phyloP scores from a whole-genome alignment of 2,797 vertebrate genomes.

The Aulostomus chinensis region DNA sequence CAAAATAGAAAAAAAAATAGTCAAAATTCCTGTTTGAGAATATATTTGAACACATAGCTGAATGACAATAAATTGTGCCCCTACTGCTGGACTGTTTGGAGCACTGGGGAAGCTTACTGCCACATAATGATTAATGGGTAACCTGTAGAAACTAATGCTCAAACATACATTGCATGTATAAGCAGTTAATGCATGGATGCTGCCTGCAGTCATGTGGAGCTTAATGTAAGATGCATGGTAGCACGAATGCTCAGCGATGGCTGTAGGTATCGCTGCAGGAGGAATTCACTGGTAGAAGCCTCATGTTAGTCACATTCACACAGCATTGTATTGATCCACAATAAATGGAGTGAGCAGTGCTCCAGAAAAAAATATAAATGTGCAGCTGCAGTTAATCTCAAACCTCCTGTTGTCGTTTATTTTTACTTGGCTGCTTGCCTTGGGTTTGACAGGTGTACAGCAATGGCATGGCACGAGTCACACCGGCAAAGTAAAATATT shows the following conservation, averaged over 20 bases:
- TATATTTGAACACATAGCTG: no score
- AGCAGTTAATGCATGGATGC: not conserved
- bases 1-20: no score
- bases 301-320: slow-evolving; percentile 35
- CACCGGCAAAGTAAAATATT: slow-evolving; percentile 16
- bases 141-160: not conserved
- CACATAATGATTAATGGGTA: slow-evolving; percentile 11
- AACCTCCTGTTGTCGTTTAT: slow-evolving; percentile 17
- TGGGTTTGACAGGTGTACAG: slow-evolving; percentile 18
- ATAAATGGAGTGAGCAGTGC: slow-evolving; percentile 23
- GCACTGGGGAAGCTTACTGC: no score
- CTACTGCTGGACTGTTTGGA: no score
- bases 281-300: slow-evolving; percentile 17
- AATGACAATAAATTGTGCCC: no score
- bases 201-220: no score
- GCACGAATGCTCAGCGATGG: slow-evolving; percentile 16
- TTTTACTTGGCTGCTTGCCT: slow-evolving; percentile 27
- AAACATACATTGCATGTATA: not conserved
- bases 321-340: slow-evolving; percentile 39
- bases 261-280: slow-evolving; percentile 49
- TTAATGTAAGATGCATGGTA: slow-evolving; percentile 38
- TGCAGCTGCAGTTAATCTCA: slow-evolving; percentile 16
- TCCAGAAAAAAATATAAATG: slow-evolving; percentile 16
- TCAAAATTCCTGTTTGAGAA: no score
- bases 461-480: not conserved